Percentiles rank a stretch among this genome's conserved stretches.
These are phyloP conservation scores for Mormyrus iriodes DNA, from an alignment of 2,113 vertebrate species.

Conservation along the genomic window DNA sequence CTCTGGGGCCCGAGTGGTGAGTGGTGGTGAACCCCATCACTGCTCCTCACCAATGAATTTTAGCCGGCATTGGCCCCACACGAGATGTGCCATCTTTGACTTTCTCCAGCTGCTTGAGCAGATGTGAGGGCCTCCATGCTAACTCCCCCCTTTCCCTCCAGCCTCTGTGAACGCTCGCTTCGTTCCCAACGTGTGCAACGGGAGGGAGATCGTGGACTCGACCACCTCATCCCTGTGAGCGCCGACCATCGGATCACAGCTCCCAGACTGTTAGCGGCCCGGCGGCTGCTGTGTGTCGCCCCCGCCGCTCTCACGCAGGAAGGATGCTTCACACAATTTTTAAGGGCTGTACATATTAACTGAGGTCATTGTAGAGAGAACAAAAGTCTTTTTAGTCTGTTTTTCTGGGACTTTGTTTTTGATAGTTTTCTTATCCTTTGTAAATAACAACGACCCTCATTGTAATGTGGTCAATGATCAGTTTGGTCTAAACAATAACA, in stretches of 20 bases:
- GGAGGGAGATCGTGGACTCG: constrained; percentile 93
- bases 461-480: constrained; percentile 45
- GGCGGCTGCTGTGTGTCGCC: constrained; percentile 62
- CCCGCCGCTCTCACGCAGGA: constrained; percentile 77
- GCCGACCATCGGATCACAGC: constrained; percentile 36
- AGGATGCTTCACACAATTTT: constrained; percentile 97
- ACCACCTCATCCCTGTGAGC: constrained; percentile 95
- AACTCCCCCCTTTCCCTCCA: constrained; percentile 36
- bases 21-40: not conserved
- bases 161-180: constrained; percentile 82
- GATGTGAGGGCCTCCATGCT: not conserved
- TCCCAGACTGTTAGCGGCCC: constrained; percentile 78
- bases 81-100: not conserved
- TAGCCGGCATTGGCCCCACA: not conserved
- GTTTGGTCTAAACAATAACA: constrained; percentile 42
- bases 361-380: constrained; percentile 68
- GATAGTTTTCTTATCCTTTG: constrained; percentile 71
- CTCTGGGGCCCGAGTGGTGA: not conserved
- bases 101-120: not conserved
- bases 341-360: constrained; percentile 93
- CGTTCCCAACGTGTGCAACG: constrained; percentile 89
- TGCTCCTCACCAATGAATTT: not conserved
- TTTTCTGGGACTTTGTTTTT: constrained; percentile 75
- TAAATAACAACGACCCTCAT: constrained; percentile 80
- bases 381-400: constrained; percentile 74